A percentile compares a stretch with the other conserved stretches of the same genome.
Conservation (phyloP, 1,140 invertebrate species). For the Chlorops oryzae region DNA sequence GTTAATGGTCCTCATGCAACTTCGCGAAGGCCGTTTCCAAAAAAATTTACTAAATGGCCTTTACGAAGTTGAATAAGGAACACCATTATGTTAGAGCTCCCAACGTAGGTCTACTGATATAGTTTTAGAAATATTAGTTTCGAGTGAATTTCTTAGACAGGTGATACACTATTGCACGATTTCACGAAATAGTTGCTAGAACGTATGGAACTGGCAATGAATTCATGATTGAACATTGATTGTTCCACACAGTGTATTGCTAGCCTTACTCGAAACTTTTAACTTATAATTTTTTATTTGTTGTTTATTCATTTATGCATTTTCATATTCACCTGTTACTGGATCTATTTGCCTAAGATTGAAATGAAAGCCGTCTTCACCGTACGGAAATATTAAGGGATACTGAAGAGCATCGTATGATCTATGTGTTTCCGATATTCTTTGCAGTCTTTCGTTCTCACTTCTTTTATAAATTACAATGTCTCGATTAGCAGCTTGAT, state of each 20-base stretch:
- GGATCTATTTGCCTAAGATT: constrained; percentile 12
- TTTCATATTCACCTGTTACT: constrained; percentile 6
- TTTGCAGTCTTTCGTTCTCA: constrained; percentile 12
- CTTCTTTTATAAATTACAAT: constrained; percentile 18
- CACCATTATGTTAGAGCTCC: too few relatives aligned
- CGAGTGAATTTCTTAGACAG: too few relatives aligned
- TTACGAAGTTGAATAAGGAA: background rate
- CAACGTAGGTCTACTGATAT: too few relatives aligned
- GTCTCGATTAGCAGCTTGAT: constrained; percentile 15
- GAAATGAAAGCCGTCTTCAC: constrained; percentile 46
- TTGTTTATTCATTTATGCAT: background rate
- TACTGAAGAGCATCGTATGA: constrained; percentile 49
- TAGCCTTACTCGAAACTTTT: too few relatives aligned
- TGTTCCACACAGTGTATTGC: too few relatives aligned
- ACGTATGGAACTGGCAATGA: too few relatives aligned
- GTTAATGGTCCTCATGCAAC: too few relatives aligned
- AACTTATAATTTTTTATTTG: too few relatives aligned
- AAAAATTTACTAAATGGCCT: background rate
- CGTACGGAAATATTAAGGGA: constrained; percentile 48
- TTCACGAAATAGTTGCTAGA: too few relatives aligned
- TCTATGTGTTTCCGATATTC: constrained; percentile 40
- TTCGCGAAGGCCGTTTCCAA: background rate
- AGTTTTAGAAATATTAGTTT: too few relatives aligned
- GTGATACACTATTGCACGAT: too few relatives aligned
- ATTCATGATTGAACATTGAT: too few relatives aligned